Evolutionary conservation across 2,888 invertebrate species (phyloP).

Genomic region (Schrankia costaestrigalis): DNA sequence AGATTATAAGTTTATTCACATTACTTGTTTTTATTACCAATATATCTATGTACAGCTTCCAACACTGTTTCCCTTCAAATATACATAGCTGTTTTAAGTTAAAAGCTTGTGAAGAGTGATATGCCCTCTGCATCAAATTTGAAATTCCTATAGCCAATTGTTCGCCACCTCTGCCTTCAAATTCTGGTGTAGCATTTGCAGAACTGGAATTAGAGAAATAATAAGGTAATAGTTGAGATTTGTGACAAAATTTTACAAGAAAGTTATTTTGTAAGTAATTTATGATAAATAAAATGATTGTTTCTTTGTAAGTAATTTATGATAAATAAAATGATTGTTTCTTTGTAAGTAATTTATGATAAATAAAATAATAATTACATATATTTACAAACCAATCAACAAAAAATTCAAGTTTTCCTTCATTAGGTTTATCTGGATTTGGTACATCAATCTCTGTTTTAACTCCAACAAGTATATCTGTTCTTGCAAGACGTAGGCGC

Average conservation of each 20-base stretch:
- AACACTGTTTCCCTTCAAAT: slow-evolving; percentile 92
- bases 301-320: no score
- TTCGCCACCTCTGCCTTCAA: slow-evolving; percentile 98
- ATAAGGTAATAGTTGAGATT: no score
- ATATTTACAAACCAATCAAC: slow-evolving; percentile 99
- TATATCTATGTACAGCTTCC: slow-evolving; percentile 97
- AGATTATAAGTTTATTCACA: no score
- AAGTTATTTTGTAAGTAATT: no score
- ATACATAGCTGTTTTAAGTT: slow-evolving; percentile 90
- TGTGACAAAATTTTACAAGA: no score
- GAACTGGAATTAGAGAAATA: slow-evolving; percentile 82
- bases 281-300: no score
- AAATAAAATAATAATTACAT: no score
- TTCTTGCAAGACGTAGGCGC: slow-evolving; percentile 91
- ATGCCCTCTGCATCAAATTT: slow-evolving; percentile 88
- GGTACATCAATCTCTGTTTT: slow-evolving; percentile 94
- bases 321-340: no score
- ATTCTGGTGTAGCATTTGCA: slow-evolving; percentile 97
- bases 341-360: no score
- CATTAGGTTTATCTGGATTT: slow-evolving; percentile 84
- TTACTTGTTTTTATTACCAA: no score
- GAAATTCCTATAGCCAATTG: slow-evolving; percentile 92
- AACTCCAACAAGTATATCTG: slow-evolving; percentile 95
- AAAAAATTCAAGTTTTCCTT: slow-evolving; percentile 96
- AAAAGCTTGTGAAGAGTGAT: slow-evolving; percentile 88